These are phyloP conservation scores for Leptodirus hochenwartii DNA, from an alignment of 2,888 invertebrate species.

Conservation along the genomic window DNA sequence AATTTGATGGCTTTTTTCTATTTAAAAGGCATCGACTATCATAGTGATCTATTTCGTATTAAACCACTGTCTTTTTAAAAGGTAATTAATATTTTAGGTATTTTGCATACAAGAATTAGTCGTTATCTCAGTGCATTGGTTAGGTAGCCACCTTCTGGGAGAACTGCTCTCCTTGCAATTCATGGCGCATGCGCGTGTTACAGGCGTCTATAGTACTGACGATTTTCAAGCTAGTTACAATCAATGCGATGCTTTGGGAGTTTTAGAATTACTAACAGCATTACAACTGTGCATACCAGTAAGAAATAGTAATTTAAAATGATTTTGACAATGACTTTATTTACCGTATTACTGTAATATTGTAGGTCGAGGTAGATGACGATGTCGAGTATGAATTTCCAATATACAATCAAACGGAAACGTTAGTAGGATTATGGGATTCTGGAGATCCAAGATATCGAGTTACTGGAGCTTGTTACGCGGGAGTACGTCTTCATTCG, in stretches of 20 bases:
- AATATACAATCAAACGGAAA: conserved; percentile 46
- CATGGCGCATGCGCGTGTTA: conserved; percentile 32
- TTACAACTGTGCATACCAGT: conserved; percentile 48
- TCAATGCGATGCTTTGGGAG: conserved; percentile 47
- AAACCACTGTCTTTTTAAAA: no score
- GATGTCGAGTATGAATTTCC: conserved; percentile 62
- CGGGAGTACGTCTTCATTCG: conserved; percentile 41
- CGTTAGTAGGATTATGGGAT: conserved; percentile 48
- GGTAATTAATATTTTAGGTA: conserved; percentile 17
- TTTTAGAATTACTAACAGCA: conserved; percentile 49
- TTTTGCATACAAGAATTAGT: conserved; percentile 36
- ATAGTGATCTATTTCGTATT: no score
- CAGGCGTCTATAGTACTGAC: conserved; percentile 52
- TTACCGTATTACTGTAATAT: conserved; percentile 9
- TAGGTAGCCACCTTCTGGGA: conserved; percentile 46
- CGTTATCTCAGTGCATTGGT: conserved; percentile 46
- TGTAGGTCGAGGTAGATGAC: conserved; percentile 46
- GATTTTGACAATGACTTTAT: not conserved
- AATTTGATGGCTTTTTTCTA: no score
- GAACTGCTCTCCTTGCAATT: conserved; percentile 40
- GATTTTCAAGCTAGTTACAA: conserved; percentile 56
- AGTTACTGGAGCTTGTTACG: conserved; percentile 33
- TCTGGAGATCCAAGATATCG: conserved; percentile 32
- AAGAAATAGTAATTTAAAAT: conserved; percentile 11
- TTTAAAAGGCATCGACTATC: no score